Evolutionary conservation across 2,888 invertebrate genomes (phyloP).

Genomic region (Drosophila diplacantha): DNA sequence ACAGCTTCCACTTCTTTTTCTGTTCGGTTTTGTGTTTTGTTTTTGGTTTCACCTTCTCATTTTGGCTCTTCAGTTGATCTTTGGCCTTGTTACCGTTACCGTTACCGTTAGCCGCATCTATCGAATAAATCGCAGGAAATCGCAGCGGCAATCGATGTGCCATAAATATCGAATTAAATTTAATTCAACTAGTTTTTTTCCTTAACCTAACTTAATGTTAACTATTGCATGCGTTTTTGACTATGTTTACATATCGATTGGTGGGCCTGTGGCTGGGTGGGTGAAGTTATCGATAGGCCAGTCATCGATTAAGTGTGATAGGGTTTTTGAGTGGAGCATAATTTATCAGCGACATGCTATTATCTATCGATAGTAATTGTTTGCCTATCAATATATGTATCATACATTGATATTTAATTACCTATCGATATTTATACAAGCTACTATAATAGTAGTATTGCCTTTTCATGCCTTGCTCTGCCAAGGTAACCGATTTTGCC

Average conservation of each 20-base stretch:
- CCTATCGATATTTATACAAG: neutral
- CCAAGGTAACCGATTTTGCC: constrained; percentile 2
- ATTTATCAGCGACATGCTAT: neutral
- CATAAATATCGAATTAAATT: constrained; percentile 9
- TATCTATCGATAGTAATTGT: too few species aligned
- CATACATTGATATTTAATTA: neutral
- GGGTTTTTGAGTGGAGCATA: neutral
- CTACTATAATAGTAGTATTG: neutral
- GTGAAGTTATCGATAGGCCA: constrained; percentile 17
- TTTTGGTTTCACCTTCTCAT: constrained; percentile 16
- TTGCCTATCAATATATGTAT: neutral
- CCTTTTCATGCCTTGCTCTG: neutral
- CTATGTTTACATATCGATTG: constrained; percentile 16
- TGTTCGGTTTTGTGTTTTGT: constrained; percentile 2
- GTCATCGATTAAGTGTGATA: neutral
- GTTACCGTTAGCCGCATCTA: constrained; percentile 28
- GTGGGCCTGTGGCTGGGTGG: constrained; percentile 18
- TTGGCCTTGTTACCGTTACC: constrained; percentile 14
- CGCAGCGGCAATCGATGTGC: constrained; percentile 16
- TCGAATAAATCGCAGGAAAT: constrained; percentile 26
- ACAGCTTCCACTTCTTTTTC: neutral
- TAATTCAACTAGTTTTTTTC: constrained; percentile 25
- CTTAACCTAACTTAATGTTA: constrained; percentile 22
- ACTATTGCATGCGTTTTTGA: constrained; percentile 29
- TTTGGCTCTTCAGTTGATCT: constrained; percentile 14